Conservation (phyloP, 2,113 vertebrate genomes). For the Lepidiolamprologus cunningtoni region DNA sequence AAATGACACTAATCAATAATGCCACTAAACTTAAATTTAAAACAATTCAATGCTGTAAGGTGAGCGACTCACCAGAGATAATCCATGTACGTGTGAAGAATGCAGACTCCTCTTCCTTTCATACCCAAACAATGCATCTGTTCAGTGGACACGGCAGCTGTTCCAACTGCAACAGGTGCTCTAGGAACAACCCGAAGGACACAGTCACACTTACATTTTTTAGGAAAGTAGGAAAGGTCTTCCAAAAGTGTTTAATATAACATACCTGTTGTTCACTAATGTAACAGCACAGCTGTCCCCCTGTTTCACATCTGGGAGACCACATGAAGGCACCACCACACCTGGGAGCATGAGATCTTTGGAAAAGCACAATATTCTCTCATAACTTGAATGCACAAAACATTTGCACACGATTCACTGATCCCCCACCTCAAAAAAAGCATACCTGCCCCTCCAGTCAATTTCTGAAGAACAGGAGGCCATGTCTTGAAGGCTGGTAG, state of each 20-base stretch:
- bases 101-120: constrained; percentile 88
- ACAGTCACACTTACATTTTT: background rate
- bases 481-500: constrained; percentile 85
- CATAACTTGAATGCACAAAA: background rate
- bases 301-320: constrained; percentile 78
- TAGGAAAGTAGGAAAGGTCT: background rate
- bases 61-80: constrained; percentile 79
- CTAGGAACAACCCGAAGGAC: constrained; percentile 56
- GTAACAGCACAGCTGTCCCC: constrained; percentile 81
- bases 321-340: constrained; percentile 78
- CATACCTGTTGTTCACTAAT: constrained; percentile 82
- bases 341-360: constrained; percentile 96
- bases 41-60: background rate
- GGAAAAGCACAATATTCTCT: background rate
- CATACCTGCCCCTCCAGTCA: constrained; percentile 90
- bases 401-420: background rate
- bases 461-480: constrained; percentile 85
- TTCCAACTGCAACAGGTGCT: constrained; percentile 84
- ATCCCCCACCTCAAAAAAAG: background rate
- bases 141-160: constrained; percentile 77
- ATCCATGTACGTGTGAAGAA: constrained; percentile 89
- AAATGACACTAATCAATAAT: background rate
- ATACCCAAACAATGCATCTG: constrained; percentile 84
- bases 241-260: background rate
- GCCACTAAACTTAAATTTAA: background rate